Base-by-base conservation (phyloP, 1,140 invertebrate species). In the Bombyx mandarina region DNA sequence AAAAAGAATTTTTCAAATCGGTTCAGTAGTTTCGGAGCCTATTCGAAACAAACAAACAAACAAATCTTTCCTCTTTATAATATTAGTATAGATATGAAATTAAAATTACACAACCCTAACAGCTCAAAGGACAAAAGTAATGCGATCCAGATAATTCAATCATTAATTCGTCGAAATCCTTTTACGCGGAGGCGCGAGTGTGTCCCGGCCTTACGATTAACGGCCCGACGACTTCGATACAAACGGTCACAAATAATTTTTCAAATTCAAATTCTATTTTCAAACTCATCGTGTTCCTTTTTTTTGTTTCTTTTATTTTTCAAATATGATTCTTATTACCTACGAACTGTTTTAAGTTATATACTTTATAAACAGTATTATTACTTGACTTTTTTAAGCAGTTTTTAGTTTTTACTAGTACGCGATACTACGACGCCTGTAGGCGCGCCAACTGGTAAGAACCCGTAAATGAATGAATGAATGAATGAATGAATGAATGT, bases 111-210 rank as follows among this genome's bases (percentile, higher is more conserved):
- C 53, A 54, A 54, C 53, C 53, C 53, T 54, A 35, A 35, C 26
- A 35, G 2, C 26, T 1, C 26, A 45, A 45, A 43, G 22, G 43
- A 43, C 7, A 7, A 22, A 54, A 12, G 43, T 7, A 43, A 43
- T 18, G 12, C 22, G 43, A 43, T 8, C 53, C 12, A 43, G 43
- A 54, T 54, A 54, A 54, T 54, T 54, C 53, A 54, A 54, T 54
- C 53, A 54, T 54, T 54, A 43, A 54, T 44, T 45, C 43, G 53
- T 22, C 45, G 8, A 35, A 35, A 35, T 35, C 26, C 26, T 8
- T 45, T 53, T 5, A 43, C 8, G 35, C 8, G 52, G 52, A 43
- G 10, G 43, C 42, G 4, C 53, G 42, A 44, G 8, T 54, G 43
- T 22, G 44, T 46, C 42, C 43, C 12, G 43, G 52, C 42, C 43